Evolutionary conservation across 2,113 vertebrate genomes (phyloP).

Genomic region (Prinia subflava): DNA sequence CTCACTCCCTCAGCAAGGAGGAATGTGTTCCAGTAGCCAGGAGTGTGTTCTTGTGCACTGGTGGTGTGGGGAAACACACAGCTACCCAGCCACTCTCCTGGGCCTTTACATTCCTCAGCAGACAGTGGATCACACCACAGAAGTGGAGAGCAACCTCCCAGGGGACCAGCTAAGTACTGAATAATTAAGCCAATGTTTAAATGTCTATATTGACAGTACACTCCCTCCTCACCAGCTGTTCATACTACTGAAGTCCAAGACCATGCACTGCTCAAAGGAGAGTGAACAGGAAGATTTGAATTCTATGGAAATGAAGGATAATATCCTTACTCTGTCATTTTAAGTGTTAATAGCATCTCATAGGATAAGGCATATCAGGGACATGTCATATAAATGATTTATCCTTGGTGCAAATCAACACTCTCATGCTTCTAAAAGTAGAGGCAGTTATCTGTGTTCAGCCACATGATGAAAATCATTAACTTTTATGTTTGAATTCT

Average conservation of each 20-base stretch:
- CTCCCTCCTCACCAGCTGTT: background rate
- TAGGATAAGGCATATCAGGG: background rate
- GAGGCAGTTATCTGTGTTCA: background rate
- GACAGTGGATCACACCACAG: background rate
- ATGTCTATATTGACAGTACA: background rate
- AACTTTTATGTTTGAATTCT: background rate
- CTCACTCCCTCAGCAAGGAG: background rate
- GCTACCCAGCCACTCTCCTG: background rate
- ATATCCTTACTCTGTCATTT: background rate
- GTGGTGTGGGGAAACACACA: background rate
- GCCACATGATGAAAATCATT: background rate
- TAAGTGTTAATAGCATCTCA: background rate
- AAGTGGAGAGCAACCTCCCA: background rate
- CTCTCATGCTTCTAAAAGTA: background rate
- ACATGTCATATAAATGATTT: background rate
- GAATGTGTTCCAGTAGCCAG: background rate
- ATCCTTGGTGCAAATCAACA: background rate
- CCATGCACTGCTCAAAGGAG: background rate
- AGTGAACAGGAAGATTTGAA: background rate
- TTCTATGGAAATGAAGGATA: background rate
- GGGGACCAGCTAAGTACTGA: background rate
- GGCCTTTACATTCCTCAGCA: background rate
- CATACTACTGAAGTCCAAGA: background rate
- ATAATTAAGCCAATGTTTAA: background rate
- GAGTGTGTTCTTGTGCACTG: background rate